These are phyloP conservation scores for Eristalis tenax DNA, from an alignment of 2,888 invertebrate genomes.

Conservation along the genomic window DNA sequence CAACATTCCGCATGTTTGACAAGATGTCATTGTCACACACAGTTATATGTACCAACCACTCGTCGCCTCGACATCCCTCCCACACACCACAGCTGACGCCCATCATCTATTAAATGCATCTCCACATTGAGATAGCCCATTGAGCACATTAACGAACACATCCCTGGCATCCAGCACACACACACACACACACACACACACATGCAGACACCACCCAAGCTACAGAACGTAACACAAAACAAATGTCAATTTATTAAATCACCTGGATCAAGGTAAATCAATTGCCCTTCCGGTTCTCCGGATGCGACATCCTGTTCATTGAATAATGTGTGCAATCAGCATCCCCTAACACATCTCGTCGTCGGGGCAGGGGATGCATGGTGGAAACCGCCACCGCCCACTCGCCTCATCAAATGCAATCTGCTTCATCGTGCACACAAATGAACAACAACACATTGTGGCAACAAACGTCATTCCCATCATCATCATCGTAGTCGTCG, in stretches of 20 bases:
- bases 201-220: background rate
- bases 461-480: slow-evolving; percentile 56
- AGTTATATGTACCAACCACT: background rate
- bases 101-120: slow-evolving; percentile 43
- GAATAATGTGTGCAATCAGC: slow-evolving; percentile 71
- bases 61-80: background rate
- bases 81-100: background rate
- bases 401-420: slow-evolving; percentile 29
- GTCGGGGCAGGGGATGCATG: background rate
- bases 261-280: slow-evolving; percentile 72
- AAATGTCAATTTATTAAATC: slow-evolving; percentile 74
- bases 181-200: no score
- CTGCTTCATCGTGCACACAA: slow-evolving; percentile 38
- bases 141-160: slow-evolving; percentile 26
- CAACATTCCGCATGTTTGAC: slow-evolving; percentile 51
- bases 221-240: slow-evolving; percentile 48
- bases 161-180: background rate
- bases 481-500: slow-evolving; percentile 36
- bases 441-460: slow-evolving; percentile 55
- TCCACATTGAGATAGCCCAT: slow-evolving; percentile 20
- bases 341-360: slow-evolving; percentile 59
- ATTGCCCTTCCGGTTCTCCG: slow-evolving; percentile 68
- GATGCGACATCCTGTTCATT: slow-evolving; percentile 70
- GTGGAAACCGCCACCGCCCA: background rate
- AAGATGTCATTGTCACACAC: slow-evolving; percentile 42